Evolutionary conservation across 2,888 invertebrate species (phyloP).

Genomic region (Eilema depressum): DNA sequence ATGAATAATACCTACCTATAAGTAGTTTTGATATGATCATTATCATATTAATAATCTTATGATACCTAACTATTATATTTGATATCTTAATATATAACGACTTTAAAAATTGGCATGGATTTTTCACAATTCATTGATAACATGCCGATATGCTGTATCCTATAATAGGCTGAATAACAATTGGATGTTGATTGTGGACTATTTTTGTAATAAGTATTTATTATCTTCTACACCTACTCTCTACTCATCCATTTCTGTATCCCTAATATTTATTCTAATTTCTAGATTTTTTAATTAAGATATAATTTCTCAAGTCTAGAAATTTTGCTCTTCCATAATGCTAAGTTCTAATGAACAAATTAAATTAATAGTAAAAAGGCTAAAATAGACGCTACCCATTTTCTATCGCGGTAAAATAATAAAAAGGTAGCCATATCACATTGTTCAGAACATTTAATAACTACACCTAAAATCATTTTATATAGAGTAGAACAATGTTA

Average conservation of each 20-base stretch:
- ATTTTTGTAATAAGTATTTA: neutral
- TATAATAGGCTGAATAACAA: constrained; percentile 1
- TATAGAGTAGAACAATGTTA: too few relatives aligned
- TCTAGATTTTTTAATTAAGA: too few relatives aligned
- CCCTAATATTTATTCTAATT: too few relatives aligned
- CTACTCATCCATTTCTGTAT: too few relatives aligned
- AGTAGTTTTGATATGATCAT: neutral
- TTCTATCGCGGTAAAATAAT: neutral
- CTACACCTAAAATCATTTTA: too few relatives aligned
- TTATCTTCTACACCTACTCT: too few relatives aligned
- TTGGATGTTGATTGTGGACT: neutral
- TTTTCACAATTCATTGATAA: neutral
- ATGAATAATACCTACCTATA: neutral
- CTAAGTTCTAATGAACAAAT: neutral
- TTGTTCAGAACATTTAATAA: too few relatives aligned
- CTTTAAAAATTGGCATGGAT: neutral
- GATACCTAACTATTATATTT: neutral
- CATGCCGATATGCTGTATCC: neutral
- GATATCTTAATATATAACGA: neutral
- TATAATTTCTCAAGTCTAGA: neutral
- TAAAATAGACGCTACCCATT: neutral
- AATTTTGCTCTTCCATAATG: neutral
- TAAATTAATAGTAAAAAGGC: neutral
- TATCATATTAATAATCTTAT: neutral
- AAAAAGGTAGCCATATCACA: too few relatives aligned